These are phyloP conservation scores for Arothron firmamentum DNA, from an alignment of 2,113 vertebrate genomes.

Conservation along the genomic window DNA sequence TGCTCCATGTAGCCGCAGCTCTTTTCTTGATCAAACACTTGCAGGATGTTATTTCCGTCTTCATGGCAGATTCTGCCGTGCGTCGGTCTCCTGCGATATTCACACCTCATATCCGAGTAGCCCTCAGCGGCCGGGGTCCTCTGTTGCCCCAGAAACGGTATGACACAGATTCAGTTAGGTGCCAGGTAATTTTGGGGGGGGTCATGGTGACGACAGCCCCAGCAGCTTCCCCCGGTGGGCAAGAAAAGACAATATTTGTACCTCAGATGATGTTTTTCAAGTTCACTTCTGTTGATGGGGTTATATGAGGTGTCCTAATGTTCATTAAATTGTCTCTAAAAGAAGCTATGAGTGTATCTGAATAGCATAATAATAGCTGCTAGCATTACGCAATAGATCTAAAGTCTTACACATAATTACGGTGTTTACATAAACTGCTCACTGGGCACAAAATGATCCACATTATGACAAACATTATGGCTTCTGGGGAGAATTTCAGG, in stretches of 20 bases:
- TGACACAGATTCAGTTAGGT: constrained; percentile 19
- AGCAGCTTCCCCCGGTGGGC: constrained; percentile 15
- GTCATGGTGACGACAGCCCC: constrained; percentile 21
- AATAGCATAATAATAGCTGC: not conserved
- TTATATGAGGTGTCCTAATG: too few species aligned
- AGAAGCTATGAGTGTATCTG: not conserved
- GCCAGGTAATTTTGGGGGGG: not conserved
- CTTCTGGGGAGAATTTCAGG: not conserved
- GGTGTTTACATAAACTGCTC: constrained; percentile 10
- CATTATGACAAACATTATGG: constrained; percentile 1
- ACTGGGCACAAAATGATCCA: not conserved
- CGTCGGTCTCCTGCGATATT: not conserved
- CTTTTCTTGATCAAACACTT: not conserved
- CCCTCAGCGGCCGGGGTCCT: not conserved
- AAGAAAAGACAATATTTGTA: too few species aligned
- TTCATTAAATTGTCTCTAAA: too few species aligned
- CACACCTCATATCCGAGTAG: not conserved
- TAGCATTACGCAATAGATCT: not conserved
- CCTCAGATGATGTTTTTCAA: too few species aligned
- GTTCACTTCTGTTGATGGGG: not conserved
- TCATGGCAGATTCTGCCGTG: not conserved
- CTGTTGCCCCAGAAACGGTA: constrained; percentile 11
- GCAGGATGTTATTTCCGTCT: not conserved
- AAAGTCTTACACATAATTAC: not conserved
- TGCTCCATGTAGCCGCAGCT: not conserved